Percentiles rank a stretch among this genome's conserved stretches.
Conservation (phyloP, 2,113 vertebrate species). For the Barbus barbus region DNA sequence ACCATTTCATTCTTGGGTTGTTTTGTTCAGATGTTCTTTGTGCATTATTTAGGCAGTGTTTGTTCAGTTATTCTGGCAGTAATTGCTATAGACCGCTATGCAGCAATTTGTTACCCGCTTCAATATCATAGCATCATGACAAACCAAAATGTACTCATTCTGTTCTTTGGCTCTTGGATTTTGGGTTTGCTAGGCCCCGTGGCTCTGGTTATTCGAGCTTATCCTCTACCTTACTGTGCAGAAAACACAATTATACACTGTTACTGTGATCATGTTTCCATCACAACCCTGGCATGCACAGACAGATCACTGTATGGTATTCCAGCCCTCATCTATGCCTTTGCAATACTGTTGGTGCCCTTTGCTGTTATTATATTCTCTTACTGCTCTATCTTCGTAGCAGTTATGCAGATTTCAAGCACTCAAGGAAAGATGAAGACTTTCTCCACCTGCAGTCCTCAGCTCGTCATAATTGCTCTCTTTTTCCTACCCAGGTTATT, state of each 20-base stretch:
- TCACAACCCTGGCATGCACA: background rate
- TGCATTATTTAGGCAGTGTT: slow-evolving; percentile 45
- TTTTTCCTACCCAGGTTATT: slow-evolving; percentile 68
- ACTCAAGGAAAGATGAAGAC: slow-evolving; percentile 22
- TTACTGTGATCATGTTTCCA: background rate
- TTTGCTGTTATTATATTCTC: slow-evolving; percentile 67
- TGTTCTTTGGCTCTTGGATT: background rate
- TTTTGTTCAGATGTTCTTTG: background rate
- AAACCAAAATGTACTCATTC: background rate
- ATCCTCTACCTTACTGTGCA: background rate
- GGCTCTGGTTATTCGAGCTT: slow-evolving; percentile 41
- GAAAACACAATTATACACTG: background rate
- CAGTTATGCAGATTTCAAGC: slow-evolving; percentile 52
- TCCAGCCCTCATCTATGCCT: slow-evolving; percentile 57
- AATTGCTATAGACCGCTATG: slow-evolving; percentile 70
- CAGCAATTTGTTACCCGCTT: slow-evolving; percentile 67
- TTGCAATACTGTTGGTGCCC: slow-evolving; percentile 58
- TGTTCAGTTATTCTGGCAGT: slow-evolving; percentile 61
- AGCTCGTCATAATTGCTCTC: slow-evolving; percentile 66
- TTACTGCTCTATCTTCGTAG: slow-evolving; percentile 59
- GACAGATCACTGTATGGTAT: slow-evolving; percentile 42
- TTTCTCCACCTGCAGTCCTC: slow-evolving; percentile 44
- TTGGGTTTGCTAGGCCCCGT: slow-evolving; percentile 48
- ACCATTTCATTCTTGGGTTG: background rate
- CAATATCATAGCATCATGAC: slow-evolving; percentile 60